phyloP scores from a whole-genome alignment of 2,113 vertebrate genomes.

The Eulemur macaco region DNA sequence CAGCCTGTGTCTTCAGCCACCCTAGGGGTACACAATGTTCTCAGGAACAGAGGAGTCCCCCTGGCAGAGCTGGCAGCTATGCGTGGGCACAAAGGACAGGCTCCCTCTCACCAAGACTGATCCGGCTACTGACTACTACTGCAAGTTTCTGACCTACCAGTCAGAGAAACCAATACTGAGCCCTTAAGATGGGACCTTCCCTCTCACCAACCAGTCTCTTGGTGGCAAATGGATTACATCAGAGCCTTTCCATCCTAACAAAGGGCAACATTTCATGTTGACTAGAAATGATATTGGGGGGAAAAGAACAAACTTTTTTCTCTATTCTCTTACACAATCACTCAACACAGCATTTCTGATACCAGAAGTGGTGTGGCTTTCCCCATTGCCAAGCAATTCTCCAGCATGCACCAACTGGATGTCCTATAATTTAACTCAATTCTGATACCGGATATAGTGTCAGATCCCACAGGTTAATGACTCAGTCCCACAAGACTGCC shows the following conservation, averaged over 20 bases:
- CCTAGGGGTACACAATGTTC: background rate
- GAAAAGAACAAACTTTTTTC: background rate
- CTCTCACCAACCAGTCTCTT: background rate
- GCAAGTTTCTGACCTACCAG: background rate
- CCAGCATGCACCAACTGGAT: background rate
- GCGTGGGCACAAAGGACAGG: background rate
- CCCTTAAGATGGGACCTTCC: background rate
- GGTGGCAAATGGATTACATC: background rate
- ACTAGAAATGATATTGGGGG: background rate
- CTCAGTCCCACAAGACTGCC: background rate
- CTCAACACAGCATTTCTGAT: background rate
- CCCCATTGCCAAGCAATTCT: background rate
- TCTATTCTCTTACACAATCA: background rate
- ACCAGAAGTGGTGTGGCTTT: background rate
- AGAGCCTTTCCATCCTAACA: background rate
- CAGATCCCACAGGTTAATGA: background rate
- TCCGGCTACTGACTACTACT: background rate
- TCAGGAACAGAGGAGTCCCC: background rate
- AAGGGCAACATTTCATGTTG: background rate
- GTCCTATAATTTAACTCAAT: background rate
- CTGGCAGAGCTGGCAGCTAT: background rate
- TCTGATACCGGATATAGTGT: background rate
- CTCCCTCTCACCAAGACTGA: background rate
- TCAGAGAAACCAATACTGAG: background rate
- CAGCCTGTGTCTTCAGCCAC: background rate